These are phyloP conservation scores for Melanargia galathea DNA, from an alignment of 2,888 invertebrate species.

Conservation along the genomic window DNA sequence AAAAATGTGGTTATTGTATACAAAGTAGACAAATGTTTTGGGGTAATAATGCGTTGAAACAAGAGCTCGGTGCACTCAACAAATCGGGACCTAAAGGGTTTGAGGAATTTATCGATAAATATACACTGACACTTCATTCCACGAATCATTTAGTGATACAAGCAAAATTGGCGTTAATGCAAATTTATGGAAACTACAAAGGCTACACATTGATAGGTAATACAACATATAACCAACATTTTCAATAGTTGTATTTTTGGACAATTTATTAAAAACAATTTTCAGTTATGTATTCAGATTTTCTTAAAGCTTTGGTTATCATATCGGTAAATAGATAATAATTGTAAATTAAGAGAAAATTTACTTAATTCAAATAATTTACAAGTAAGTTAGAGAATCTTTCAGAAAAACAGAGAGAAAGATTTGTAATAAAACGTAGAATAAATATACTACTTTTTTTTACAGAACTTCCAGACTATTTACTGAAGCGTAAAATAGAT, in stretches of 20 bases:
- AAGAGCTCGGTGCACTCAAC: slow-evolving; percentile 80
- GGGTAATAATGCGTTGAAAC: slow-evolving; percentile 83
- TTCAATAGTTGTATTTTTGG: neutral
- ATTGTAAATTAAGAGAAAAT: too few species aligned
- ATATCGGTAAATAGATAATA: too few species aligned
- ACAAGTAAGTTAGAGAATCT: neutral
- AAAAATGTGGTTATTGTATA: slow-evolving; percentile 82
- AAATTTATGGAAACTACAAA: slow-evolving; percentile 85
- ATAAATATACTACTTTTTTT: slow-evolving; percentile 24
- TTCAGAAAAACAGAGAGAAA: neutral
- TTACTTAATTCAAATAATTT: too few species aligned
- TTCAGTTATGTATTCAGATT: too few species aligned
- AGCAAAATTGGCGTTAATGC: slow-evolving; percentile 86
- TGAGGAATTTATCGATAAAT: slow-evolving; percentile 85
- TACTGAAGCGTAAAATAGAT: slow-evolving; percentile 83
- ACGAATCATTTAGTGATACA: slow-evolving; percentile 86
- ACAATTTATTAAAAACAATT: neutral
- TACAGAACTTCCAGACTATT: slow-evolving; percentile 81
- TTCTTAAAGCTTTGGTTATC: too few species aligned
- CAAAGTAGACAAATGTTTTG: slow-evolving; percentile 82
- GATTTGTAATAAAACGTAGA: neutral
- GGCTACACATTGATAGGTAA: slow-evolving; percentile 82
- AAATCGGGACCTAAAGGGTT: slow-evolving; percentile 79
- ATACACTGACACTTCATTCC: slow-evolving; percentile 84
- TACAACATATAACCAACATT: neutral